A percentile compares a stretch with the other conserved stretches of the same genome.
These are phyloP conservation scores for Agriopis marginaria DNA, from an alignment of 2,888 invertebrate genomes.

Conservation along the genomic window DNA sequence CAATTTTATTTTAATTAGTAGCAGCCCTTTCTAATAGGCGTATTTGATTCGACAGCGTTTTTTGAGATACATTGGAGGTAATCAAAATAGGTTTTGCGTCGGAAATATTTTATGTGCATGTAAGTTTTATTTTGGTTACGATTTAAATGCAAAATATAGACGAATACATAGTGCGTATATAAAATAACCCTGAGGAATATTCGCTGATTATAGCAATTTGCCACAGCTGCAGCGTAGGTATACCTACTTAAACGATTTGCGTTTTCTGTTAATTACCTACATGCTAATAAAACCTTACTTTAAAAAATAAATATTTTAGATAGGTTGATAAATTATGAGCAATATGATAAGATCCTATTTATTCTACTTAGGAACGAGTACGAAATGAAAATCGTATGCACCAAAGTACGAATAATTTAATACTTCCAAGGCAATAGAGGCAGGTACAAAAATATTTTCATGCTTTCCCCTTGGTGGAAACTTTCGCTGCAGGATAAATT, in stretches of 20 bases:
- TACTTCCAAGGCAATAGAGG: constrained; percentile 8
- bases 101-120: too few relatives aligned
- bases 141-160: too few relatives aligned
- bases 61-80: neutral
- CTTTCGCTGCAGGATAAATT: constrained; percentile 51
- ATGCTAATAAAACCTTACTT: too few relatives aligned
- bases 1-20: constrained; percentile 86
- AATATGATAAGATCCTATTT: too few relatives aligned
- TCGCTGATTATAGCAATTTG: neutral
- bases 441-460: constrained; percentile 38
- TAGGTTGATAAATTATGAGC: too few relatives aligned
- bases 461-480: constrained; percentile 46
- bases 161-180: too few relatives aligned
- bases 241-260: too few relatives aligned
- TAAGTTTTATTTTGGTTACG: too few relatives aligned
- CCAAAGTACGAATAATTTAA: neutral
- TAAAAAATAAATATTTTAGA: too few relatives aligned
- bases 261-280: too few relatives aligned
- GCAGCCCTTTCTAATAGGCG: constrained; percentile 73
- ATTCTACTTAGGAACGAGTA: neutral
- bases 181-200: neutral
- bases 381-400: neutral
- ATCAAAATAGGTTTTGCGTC: constrained; percentile 17
- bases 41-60: constrained; percentile 68
- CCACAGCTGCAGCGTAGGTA: too few relatives aligned